Conservation (phyloP, 2,113 vertebrate genomes). For the Dolichallabes microphthalmus region DNA sequence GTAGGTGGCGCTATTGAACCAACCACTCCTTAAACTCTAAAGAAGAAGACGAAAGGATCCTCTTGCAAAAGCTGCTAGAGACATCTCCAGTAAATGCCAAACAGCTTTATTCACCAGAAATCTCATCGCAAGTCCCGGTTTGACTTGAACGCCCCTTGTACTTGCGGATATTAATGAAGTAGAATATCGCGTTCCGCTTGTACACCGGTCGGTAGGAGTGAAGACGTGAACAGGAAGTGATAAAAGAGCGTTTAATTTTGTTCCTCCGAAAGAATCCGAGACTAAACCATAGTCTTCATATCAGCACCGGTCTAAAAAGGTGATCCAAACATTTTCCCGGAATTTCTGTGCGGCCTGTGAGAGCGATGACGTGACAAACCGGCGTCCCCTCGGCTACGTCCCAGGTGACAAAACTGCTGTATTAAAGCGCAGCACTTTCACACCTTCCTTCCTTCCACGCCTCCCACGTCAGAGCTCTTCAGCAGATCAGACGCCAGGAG, state of each 20-base stretch:
- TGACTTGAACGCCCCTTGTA: too few species aligned
- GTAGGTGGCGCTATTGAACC: too few species aligned
- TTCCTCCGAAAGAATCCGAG: neutral
- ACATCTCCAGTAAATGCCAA: too few species aligned
- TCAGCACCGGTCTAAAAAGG: neutral
- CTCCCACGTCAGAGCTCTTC: neutral
- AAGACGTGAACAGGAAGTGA: too few species aligned
- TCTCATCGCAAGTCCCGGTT: too few species aligned
- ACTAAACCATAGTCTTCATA: neutral
- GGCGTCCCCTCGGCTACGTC: neutral
- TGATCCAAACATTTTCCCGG: neutral
- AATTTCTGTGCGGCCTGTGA: neutral
- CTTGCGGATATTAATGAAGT: too few species aligned
- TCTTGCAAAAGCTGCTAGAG: too few species aligned
- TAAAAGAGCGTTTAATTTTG: neutral
- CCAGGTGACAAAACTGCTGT: neutral
- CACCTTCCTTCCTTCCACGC: neutral
- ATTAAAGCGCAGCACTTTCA: slow-evolving; percentile 3
- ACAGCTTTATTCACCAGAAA: too few species aligned
- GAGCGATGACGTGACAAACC: neutral
- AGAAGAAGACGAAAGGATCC: too few species aligned
- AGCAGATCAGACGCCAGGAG: neutral
- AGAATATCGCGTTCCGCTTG: too few species aligned
- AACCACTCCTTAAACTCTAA: too few species aligned
- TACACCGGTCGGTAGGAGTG: too few species aligned